Evolutionary conservation across 2,113 vertebrate species (phyloP).

Genomic region (Spea bombifrons): DNA sequence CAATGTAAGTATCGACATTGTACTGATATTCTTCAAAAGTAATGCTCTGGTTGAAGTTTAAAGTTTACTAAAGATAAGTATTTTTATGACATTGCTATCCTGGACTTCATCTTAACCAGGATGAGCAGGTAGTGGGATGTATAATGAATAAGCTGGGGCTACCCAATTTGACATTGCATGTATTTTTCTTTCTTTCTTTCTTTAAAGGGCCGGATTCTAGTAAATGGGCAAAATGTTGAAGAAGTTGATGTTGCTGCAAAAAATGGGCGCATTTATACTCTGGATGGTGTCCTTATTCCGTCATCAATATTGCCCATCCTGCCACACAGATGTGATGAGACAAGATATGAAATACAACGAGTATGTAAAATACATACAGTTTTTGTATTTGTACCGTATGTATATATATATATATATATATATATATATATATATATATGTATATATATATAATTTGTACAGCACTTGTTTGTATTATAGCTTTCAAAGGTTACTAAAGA

Average conservation of each 20-base stretch:
- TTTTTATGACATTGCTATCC: no score
- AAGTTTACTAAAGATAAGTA: neutral
- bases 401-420: neutral
- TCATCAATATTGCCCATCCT: slow-evolving; percentile 82
- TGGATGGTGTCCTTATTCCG: slow-evolving; percentile 79
- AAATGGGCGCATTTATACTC: slow-evolving; percentile 81
- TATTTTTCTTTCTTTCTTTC: neutral
- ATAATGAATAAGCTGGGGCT: no score
- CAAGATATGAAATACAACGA: slow-evolving; percentile 56
- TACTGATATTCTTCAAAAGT: neutral
- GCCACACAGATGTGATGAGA: slow-evolving; percentile 79
- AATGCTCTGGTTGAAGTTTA: neutral
- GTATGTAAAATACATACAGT: slow-evolving; percentile 59
- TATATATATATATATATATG: neutral
- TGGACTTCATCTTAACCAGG: no score
- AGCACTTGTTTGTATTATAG: neutral
- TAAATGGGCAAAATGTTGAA: slow-evolving; percentile 66
- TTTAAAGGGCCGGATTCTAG: slow-evolving; percentile 78
- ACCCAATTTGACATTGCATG: no score
- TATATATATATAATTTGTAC: neutral
- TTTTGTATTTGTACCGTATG: neutral
- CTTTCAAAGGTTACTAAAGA: no score
- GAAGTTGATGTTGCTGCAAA: slow-evolving; percentile 80
- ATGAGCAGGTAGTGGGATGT: no score
- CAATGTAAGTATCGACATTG: slow-evolving; percentile 66